Base-by-base conservation (phyloP, 2,888 invertebrate genomes). In the Oxyteleia sp. region DNA sequence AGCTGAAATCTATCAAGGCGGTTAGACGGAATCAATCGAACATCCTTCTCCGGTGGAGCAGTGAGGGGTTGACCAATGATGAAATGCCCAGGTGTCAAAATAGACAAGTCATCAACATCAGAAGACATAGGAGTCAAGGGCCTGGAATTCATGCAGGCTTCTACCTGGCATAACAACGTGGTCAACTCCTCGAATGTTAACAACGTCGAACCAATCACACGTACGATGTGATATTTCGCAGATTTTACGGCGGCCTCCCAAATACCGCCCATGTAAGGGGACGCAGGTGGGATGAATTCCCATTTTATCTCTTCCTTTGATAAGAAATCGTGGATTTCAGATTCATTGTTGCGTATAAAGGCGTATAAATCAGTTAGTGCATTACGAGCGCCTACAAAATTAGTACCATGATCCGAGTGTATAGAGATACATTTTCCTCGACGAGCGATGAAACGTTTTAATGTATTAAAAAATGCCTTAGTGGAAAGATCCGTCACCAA, bases 331-430 rank as follows among this genome's bases (percentile, higher is more conserved):
- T 38, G 8, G 13, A 38, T 38, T n/a, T 38, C 38, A 8, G 11
- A n/a, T 13, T 38, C 38, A 8, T 38, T 11, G 2, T 38, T 2
- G 13, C 13, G 11, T 38, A 38, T 8, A 13, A 38, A 38, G 2
- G 38, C 8, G 8, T 38, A 38, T 4, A 38, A 8, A 4, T 38
- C 38, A 2, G 38, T 3, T 8, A 38, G 8, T 4, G 8, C 49
- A 16, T 49, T 49, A 5, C 49, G 49, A 4, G 49, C 49, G 3
- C 49, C 49, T 2, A 49, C 15, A 13, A 49, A 49, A 49, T 49
- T 49, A 5, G 16, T 49, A 7, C 49, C 20, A 4, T 10, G 16
- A 20, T 49, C 49, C 10, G 49, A 49, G 4, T 20, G 20, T 16
- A 49, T 4, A 16, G 13, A 7, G 2, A 11, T 3, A 10, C 15